Evolutionary conservation across 2,797 vertebrate species (phyloP).

Genomic region (Sebastes minor): DNA sequence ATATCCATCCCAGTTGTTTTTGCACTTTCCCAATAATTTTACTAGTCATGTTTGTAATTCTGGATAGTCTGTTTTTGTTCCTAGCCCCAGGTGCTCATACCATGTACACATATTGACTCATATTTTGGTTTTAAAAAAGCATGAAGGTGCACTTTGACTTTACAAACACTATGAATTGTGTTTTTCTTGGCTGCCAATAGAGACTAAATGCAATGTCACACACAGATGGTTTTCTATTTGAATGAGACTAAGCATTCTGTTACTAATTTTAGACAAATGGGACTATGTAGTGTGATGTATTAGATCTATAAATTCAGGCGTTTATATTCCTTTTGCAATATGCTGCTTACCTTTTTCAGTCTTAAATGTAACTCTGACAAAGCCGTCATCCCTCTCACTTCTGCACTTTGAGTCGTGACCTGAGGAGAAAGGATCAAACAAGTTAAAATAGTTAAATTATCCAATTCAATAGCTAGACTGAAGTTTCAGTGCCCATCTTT

Average conservation of each 20-base stretch:
- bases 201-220: background rate
- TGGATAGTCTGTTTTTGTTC: too few species aligned
- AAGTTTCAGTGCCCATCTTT: background rate
- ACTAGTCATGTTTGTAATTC: too few species aligned
- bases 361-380: slow-evolving; percentile 94
- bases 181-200: background rate
- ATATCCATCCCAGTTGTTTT: too few species aligned
- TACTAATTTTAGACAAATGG: background rate
- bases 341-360: slow-evolving; percentile 89
- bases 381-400: slow-evolving; percentile 89
- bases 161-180: background rate
- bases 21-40: too few species aligned
- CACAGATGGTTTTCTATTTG: background rate
- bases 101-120: background rate
- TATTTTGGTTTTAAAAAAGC: background rate
- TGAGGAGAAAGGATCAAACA: slow-evolving; percentile 51
- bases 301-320: background rate
- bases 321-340: background rate
- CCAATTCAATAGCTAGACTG: background rate
- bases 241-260: background rate
- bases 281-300: background rate
- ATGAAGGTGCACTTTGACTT: background rate
- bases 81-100: too few species aligned
- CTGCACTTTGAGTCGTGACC: slow-evolving; percentile 88
- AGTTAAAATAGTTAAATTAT: background rate